Evolutionary conservation across 1,140 invertebrate species (phyloP).

Genomic region (Caenorhabditis tropicalis): DNA sequence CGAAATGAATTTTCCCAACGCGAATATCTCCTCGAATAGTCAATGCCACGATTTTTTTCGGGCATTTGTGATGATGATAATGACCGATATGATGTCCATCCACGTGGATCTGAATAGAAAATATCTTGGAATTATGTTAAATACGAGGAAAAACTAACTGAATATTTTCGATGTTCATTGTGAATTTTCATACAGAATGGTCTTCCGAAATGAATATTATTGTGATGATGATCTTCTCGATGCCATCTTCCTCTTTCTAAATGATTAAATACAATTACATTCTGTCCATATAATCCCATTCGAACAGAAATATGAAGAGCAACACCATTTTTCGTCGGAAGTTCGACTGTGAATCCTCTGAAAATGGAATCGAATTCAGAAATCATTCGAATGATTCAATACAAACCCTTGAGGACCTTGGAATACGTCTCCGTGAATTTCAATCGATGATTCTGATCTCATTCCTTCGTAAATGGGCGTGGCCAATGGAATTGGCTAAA

Average conservation of each 20-base stretch:
- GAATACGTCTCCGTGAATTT: slow-evolving; percentile 32
- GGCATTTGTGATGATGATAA: slow-evolving; percentile 55
- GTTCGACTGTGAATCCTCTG: slow-evolving; percentile 57
- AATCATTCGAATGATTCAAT: neutral
- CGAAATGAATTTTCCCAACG: slow-evolving; percentile 54
- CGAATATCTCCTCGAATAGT: slow-evolving; percentile 51
- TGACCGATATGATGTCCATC: slow-evolving; percentile 56
- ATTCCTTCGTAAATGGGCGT: slow-evolving; percentile 21
- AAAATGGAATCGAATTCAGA: neutral
- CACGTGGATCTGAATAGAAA: slow-evolving; percentile 51
- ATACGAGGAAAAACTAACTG: neutral
- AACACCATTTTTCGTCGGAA: slow-evolving; percentile 49
- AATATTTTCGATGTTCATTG: slow-evolving; percentile 57
- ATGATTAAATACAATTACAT: slow-evolving; percentile 54
- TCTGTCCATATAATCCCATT: slow-evolving; percentile 44
- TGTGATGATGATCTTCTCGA: slow-evolving; percentile 52
- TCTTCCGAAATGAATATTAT: slow-evolving; percentile 35
- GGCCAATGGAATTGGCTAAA: slow-evolving; percentile 19
- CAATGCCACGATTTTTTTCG: slow-evolving; percentile 46
- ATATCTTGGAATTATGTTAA: neutral
- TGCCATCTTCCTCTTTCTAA: slow-evolving; percentile 54
- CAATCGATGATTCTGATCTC: neutral
- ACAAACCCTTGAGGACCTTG: slow-evolving; percentile 13
- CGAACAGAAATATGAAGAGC: slow-evolving; percentile 55
- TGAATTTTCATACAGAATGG: slow-evolving; percentile 60